Conservation (phyloP, 1,140 invertebrate species). For the Bactericera cockerelli region DNA sequence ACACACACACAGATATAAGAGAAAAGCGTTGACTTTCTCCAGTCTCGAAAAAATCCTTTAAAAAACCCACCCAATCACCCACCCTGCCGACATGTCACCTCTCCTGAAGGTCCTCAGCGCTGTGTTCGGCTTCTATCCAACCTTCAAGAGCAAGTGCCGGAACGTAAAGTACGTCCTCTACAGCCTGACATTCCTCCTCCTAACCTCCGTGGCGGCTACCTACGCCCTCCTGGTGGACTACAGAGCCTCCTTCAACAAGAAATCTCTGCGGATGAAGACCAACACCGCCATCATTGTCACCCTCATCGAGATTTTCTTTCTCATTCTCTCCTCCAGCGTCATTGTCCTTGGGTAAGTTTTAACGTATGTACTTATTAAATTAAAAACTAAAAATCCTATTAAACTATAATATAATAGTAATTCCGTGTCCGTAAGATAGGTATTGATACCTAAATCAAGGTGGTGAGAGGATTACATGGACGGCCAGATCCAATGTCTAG, state of each 20-base stretch:
- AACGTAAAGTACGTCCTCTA: constrained; percentile 1
- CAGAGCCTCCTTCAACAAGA: constrained; percentile 8
- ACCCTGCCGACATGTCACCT: not conserved
- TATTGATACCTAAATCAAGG: too few relatives aligned
- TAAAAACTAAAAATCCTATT: too few relatives aligned
- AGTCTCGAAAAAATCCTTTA: too few relatives aligned
- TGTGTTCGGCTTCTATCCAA: not conserved
- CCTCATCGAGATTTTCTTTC: constrained; percentile 8
- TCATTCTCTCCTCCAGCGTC: not conserved
- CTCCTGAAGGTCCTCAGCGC: not conserved
- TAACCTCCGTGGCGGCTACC: not conserved
- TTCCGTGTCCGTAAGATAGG: too few relatives aligned
- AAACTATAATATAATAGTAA: too few relatives aligned
- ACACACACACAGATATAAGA: too few relatives aligned
- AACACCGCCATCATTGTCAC: constrained; percentile 12
- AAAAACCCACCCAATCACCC: too few relatives aligned
- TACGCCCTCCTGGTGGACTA: constrained; percentile 9
- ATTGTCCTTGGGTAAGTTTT: too few relatives aligned
- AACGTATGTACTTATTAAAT: too few relatives aligned
- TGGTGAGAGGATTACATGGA: too few relatives aligned
- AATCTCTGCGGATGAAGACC: constrained; percentile 13
- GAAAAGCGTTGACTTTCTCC: too few relatives aligned
- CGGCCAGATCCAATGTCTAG: too few relatives aligned
- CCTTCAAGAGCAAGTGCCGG: not conserved
- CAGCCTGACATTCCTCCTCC: constrained; percentile 5